These are phyloP conservation scores for Drepanosiphum platanoidis DNA, from an alignment of 2,888 invertebrate genomes.

Conservation along the genomic window DNA sequence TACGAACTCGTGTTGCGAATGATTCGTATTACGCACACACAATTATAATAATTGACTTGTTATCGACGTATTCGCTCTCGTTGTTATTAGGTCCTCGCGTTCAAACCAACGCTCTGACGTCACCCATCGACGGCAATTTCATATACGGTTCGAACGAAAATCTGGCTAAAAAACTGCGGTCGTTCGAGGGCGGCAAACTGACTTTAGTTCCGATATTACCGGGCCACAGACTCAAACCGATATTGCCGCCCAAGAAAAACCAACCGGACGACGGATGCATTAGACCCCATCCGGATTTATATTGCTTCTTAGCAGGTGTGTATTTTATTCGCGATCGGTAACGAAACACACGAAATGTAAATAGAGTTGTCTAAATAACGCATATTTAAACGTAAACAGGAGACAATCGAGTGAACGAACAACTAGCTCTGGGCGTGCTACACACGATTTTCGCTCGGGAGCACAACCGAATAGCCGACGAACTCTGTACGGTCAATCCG, in stretches of 20 bases:
- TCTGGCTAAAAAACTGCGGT: constrained; percentile 73
- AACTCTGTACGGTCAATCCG: constrained; percentile 74
- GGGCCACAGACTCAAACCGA: constrained; percentile 67
- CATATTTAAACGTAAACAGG: constrained; percentile 68
- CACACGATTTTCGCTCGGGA: constrained; percentile 83
- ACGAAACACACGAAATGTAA: not conserved
- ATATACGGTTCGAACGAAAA: constrained; percentile 79
- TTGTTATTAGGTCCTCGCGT: constrained; percentile 67
- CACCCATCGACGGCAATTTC: constrained; percentile 82
- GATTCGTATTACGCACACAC: not conserved
- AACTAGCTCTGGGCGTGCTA: constrained; percentile 78
- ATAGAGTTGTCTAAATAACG: not conserved
- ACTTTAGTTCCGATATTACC: constrained; percentile 70
- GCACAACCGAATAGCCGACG: constrained; percentile 82
- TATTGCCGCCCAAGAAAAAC: constrained; percentile 68
- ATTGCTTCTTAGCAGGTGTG: constrained; percentile 68
- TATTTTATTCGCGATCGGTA: not conserved
- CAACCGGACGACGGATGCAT: constrained; percentile 69
- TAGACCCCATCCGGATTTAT: constrained; percentile 67
- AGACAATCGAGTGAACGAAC: constrained; percentile 80
- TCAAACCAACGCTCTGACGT: constrained; percentile 84
- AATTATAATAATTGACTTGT: not conserved
- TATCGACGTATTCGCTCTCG: too few relatives aligned
- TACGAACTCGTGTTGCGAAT: not conserved
- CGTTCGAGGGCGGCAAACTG: constrained; percentile 74